A percentile compares a stretch with the other conserved stretches of the same genome.
These are phyloP conservation scores for Ferdinandea cuprea DNA, from an alignment of 2,888 invertebrate genomes.

Conservation along the genomic window DNA sequence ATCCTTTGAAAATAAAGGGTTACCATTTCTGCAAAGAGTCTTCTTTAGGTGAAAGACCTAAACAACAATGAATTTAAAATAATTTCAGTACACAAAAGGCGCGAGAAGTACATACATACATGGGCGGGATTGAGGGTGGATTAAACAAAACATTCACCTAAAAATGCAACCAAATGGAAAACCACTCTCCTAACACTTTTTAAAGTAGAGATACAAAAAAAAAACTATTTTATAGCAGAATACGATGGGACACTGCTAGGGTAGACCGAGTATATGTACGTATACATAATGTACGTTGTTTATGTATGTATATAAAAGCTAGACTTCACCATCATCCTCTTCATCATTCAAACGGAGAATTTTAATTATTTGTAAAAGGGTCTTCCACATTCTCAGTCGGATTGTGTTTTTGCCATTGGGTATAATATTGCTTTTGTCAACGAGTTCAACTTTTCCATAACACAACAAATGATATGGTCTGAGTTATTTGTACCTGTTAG, in stretches of 20 bases:
- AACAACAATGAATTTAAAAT: constrained; percentile 6
- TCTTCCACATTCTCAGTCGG: background rate
- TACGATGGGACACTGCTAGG: constrained; percentile 1
- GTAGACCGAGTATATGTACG: background rate
- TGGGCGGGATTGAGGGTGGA: background rate
- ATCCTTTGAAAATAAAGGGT: too few species aligned
- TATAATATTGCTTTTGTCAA: background rate
- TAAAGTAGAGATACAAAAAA: background rate
- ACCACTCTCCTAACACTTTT: constrained; percentile 22
- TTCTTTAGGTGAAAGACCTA: too few species aligned
- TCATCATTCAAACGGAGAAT: constrained; percentile 5
- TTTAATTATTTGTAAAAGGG: constrained; percentile 29
- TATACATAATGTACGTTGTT: too few species aligned
- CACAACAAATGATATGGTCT: too few species aligned
- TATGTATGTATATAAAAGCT: background rate
- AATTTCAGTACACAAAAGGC: constrained; percentile 1
- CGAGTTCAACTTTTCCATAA: background rate
- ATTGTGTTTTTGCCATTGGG: constrained; percentile 1
- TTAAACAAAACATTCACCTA: constrained; percentile 20
- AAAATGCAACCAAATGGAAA: constrained; percentile 30
- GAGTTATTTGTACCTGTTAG: too few species aligned
- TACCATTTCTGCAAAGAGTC: too few species aligned
- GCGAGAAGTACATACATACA: background rate
- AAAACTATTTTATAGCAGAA: constrained; percentile 14
- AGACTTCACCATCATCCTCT: background rate